phyloP scores from a whole-genome alignment of 2,888 invertebrate genomes.

The Caenorhabditis sp. region DNA sequence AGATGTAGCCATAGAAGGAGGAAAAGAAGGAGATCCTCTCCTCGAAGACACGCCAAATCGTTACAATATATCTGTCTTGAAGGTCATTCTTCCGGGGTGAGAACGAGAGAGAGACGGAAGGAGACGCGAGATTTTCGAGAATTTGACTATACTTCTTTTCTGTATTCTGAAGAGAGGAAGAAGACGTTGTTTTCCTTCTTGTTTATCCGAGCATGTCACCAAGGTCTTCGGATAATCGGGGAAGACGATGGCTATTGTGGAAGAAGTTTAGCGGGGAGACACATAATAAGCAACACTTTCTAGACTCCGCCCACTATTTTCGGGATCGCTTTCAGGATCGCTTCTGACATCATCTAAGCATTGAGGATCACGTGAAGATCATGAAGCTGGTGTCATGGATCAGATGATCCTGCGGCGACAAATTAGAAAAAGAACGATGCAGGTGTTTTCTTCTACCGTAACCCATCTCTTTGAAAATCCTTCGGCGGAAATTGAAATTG shows the following conservation, averaged over 20 bases:
- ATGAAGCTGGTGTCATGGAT: neutral
- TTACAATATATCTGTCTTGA: constrained; percentile 62
- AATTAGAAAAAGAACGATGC: neutral
- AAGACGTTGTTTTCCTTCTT: constrained; percentile 17
- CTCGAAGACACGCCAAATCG: constrained; percentile 53
- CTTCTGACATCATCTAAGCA: constrained; percentile 4
- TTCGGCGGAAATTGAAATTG: no score
- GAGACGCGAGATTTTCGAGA: constrained; percentile 33
- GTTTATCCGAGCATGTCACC: constrained; percentile 59
- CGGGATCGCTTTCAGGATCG: neutral
- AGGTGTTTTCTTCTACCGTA: neutral
- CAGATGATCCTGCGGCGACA: neutral
- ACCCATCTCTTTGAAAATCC: no score
- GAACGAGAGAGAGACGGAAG: neutral
- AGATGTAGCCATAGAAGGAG: constrained; percentile 24
- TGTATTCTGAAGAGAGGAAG: neutral
- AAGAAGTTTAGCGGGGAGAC: neutral
- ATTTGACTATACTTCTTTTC: constrained; percentile 52
- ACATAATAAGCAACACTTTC: neutral
- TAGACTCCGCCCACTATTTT: neutral
- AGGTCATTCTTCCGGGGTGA: constrained; percentile 44
- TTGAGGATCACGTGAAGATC: neutral
- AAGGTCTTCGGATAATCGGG: constrained; percentile 48
- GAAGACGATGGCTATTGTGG: constrained; percentile 14
- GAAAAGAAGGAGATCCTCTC: constrained; percentile 12